Evolutionary conservation across 2,888 invertebrate genomes (phyloP).

Genomic region (Brachyopa scutellaris): DNA sequence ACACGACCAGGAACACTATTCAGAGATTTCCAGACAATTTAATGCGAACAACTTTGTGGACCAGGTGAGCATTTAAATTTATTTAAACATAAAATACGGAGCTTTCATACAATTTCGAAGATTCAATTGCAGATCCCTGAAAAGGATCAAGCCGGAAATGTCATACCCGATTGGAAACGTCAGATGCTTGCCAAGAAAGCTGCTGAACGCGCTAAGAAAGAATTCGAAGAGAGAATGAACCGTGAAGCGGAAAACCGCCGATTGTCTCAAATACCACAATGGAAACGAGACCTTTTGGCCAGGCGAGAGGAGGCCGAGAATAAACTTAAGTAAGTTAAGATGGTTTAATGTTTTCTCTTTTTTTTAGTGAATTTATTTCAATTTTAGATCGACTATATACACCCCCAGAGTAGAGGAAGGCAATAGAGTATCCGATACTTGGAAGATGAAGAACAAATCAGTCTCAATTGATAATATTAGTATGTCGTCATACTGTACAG

Average conservation of each 20-base stretch:
- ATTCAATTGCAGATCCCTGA: constrained; percentile 89
- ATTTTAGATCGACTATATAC: constrained; percentile 85
- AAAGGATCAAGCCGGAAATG: constrained; percentile 92
- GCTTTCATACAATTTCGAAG: constrained; percentile 77
- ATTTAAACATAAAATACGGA: constrained; percentile 17
- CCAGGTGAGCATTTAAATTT: constrained; percentile 85
- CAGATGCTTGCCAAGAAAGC: constrained; percentile 97
- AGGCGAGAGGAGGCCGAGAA: constrained; percentile 90
- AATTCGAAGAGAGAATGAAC: constrained; percentile 92
- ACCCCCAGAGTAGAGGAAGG: constrained; percentile 87
- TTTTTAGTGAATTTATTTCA: background rate
- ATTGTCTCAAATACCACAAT: constrained; percentile 93
- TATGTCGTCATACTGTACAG: constrained; percentile 78
- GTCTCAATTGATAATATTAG: constrained; percentile 86
- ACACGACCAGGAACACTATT: constrained; percentile 91
- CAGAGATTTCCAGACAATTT: constrained; percentile 92
- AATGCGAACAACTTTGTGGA: constrained; percentile 94
- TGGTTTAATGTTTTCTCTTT: too few species aligned
- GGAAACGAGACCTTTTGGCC: constrained; percentile 95
- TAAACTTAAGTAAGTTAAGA: constrained; percentile 86
- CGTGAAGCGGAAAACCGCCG: constrained; percentile 92
- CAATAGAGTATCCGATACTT: constrained; percentile 82
- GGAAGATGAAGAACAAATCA: constrained; percentile 83
- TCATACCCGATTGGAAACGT: constrained; percentile 96
- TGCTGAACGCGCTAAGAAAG: constrained; percentile 95